phyloP scores from a whole-genome alignment of 2,888 invertebrate genomes.

The Iphiclides podalirius region DNA sequence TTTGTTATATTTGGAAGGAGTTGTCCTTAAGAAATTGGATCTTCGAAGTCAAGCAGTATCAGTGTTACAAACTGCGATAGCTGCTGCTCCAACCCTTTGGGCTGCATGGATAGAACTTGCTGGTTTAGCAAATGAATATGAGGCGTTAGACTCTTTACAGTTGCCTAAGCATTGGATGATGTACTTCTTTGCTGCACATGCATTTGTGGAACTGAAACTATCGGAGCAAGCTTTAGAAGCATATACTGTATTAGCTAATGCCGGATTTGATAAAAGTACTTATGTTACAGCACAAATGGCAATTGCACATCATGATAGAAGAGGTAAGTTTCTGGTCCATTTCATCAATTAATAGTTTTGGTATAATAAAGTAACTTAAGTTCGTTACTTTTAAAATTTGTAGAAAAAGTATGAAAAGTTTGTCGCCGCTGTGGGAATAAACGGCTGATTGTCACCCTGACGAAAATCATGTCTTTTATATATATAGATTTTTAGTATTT shows the following conservation, averaged over 20 bases:
- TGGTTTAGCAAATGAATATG: slow-evolving; percentile 89
- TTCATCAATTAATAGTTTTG: too few species aligned
- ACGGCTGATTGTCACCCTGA: too few species aligned
- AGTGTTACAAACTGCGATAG: slow-evolving; percentile 88
- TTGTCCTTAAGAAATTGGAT: slow-evolving; percentile 93
- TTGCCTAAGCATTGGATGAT: slow-evolving; percentile 96
- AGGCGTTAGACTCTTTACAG: slow-evolving; percentile 83
- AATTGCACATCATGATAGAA: slow-evolving; percentile 93
- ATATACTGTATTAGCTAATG: slow-evolving; percentile 86
- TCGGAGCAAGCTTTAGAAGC: slow-evolving; percentile 94
- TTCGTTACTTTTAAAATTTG: too few species aligned
- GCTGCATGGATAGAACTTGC: slow-evolving; percentile 96
- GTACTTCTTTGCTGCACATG: slow-evolving; percentile 93
- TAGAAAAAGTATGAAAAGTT: too few species aligned
- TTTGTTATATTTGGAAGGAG: slow-evolving; percentile 92
- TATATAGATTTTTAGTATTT: too few species aligned
- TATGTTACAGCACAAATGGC: slow-evolving; percentile 96
- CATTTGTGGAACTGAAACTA: slow-evolving; percentile 92
- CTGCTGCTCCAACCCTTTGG: slow-evolving; percentile 93
- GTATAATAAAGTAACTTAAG: too few species aligned
- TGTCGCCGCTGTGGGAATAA: too few species aligned
- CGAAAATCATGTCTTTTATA: too few species aligned
- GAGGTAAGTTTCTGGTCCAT: slow-evolving; percentile 81
- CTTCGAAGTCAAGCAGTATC: slow-evolving; percentile 88
- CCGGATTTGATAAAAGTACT: slow-evolving; percentile 92